Conservation (phyloP, 2,888 invertebrate species). For the Sylvicola fuscatus region DNA sequence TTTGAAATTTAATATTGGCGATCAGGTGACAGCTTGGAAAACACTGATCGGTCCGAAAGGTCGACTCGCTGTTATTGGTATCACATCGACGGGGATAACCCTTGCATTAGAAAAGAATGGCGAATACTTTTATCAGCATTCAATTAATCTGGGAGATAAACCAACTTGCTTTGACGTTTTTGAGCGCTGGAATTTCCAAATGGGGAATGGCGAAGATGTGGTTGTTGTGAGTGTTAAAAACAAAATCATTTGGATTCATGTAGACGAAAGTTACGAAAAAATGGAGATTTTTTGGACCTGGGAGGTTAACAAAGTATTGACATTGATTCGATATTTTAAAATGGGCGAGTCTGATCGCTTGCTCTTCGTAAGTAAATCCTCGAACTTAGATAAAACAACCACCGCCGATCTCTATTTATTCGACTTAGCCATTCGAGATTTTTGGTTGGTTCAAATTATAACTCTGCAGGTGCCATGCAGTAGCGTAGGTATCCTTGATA, state of each 20-base stretch:
- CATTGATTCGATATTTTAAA: conserved; percentile 13
- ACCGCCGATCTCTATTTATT: conserved; percentile 17
- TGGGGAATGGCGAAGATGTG: conserved; percentile 12
- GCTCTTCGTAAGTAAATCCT: conserved; percentile 11
- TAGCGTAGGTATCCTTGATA: conserved; percentile 16
- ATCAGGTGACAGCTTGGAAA: conserved; percentile 16
- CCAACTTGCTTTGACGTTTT: conserved; percentile 11
- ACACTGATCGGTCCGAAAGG: not conserved
- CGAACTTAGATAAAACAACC: conserved; percentile 6
- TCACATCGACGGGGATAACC: conserved; percentile 12
- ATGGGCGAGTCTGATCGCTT: conserved; percentile 13
- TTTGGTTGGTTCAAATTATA: conserved; percentile 19
- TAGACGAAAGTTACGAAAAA: conserved; percentile 6
- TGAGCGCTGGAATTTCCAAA: conserved; percentile 14
- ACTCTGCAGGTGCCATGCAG: conserved; percentile 12
- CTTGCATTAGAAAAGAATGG: conserved; percentile 10
- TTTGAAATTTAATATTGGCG: conserved; percentile 13
- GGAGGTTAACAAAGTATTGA: conserved; percentile 13
- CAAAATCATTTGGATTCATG: conserved; percentile 16
- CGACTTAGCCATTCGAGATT: conserved; percentile 13
- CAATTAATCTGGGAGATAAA: conserved; percentile 3
- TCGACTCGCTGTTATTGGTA: conserved; percentile 13
- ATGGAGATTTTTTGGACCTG: conserved; percentile 15
- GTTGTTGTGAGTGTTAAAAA: conserved; percentile 10
- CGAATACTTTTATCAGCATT: conserved; percentile 1